Percentiles rank a stretch among this genome's conserved stretches.
phyloP scores from a whole-genome alignment of 2,888 invertebrate species.

The Pseudococcus viburni region DNA sequence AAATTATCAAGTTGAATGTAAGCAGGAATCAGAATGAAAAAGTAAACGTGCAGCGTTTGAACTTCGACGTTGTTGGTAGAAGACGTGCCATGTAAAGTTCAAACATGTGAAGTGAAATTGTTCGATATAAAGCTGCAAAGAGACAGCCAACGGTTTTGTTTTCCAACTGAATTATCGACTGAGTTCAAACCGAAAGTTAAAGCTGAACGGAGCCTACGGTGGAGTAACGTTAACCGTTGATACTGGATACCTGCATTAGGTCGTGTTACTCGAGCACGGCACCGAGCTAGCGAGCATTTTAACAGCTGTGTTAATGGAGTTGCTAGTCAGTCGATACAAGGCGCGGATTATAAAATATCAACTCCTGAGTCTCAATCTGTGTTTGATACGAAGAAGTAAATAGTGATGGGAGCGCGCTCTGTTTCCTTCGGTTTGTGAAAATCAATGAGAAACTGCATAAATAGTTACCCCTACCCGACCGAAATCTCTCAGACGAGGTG shows the following conservation, averaged over 20 bases:
- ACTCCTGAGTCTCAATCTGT: background rate
- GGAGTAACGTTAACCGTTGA: background rate
- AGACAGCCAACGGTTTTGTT: slow-evolving; percentile 3
- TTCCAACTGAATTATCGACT: slow-evolving; percentile 17
- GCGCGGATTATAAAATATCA: background rate
- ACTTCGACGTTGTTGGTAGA: background rate
- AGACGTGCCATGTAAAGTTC: background rate
- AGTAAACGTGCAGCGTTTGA: background rate
- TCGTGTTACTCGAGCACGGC: background rate
- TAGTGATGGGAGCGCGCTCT: background rate
- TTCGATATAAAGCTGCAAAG: background rate
- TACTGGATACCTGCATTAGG: slow-evolving; percentile 1
- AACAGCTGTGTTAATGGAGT: background rate
- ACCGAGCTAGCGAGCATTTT: background rate
- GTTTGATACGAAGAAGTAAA: background rate
- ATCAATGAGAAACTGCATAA: too few species aligned
- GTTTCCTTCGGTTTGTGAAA: background rate
- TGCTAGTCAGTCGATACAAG: background rate
- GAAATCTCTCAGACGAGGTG: too few species aligned
- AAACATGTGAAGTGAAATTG: background rate
- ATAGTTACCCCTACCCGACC: too few species aligned
- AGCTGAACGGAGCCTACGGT: background rate
- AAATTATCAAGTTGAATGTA: background rate
- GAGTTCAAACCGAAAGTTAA: background rate
- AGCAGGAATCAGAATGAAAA: background rate